Conservation (phyloP, 1,140 invertebrate genomes). For the Nymphalis io region DNA sequence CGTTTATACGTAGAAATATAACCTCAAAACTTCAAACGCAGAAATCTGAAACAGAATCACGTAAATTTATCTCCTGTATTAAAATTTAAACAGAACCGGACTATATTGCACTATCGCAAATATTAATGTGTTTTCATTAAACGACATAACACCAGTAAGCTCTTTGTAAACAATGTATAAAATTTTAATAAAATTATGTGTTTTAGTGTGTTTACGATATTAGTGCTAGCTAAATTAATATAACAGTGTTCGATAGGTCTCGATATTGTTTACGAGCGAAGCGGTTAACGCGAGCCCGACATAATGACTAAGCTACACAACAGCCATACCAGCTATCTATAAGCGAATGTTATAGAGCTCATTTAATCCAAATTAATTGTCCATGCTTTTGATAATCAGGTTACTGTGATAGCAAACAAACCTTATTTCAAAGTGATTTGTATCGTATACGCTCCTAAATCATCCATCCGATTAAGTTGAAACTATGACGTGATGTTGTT, state of each 20-base stretch:
- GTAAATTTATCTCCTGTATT: constrained; percentile 3
- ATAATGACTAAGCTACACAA: constrained; percentile 50
- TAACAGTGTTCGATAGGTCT: constrained; percentile 42
- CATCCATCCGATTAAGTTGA: too few species aligned
- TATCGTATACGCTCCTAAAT: too few species aligned
- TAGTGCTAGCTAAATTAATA: constrained; percentile 39
- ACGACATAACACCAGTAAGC: constrained; percentile 13
- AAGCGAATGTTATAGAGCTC: constrained; percentile 30
- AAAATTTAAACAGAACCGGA: constrained; percentile 5
- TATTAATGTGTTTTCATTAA: constrained; percentile 19
- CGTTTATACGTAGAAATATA: constrained; percentile 25
- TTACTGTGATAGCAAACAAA: constrained; percentile 12
- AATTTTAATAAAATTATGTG: constrained; percentile 30
- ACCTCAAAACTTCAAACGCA: constrained; percentile 28
- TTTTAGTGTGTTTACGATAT: constrained; percentile 31
- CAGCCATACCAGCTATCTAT: constrained; percentile 38
- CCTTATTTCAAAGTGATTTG: not conserved
- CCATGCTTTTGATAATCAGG: constrained; percentile 28
- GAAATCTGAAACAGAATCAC: constrained; percentile 11
- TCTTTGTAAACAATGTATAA: constrained; percentile 17
- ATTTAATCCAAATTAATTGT: constrained; percentile 39
- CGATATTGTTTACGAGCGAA: constrained; percentile 54
- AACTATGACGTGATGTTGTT: too few species aligned
- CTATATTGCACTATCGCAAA: constrained; percentile 14
- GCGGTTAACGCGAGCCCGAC: constrained; percentile 46